These are phyloP conservation scores for Iphiclides podalirius DNA, from an alignment of 2,888 invertebrate species.

Conservation along the genomic window DNA sequence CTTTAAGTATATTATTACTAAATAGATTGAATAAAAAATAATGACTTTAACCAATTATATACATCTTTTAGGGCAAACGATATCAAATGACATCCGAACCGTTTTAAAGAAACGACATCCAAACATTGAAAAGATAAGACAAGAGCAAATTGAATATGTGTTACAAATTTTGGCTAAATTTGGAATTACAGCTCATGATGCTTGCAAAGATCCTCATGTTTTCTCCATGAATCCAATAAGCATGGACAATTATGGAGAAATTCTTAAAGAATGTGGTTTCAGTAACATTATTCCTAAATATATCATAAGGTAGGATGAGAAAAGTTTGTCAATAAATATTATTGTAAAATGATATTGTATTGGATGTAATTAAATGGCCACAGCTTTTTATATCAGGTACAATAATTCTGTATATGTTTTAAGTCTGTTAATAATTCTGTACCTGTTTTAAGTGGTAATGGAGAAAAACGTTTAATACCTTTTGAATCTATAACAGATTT, in stretches of 20 bases:
- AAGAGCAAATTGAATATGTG: slow-evolving; percentile 50
- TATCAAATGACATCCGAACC: slow-evolving; percentile 39
- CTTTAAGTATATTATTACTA: no score
- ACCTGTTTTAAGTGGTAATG: no score
- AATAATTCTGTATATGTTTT: no score
- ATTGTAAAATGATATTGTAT: no score
- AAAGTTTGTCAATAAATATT: background rate
- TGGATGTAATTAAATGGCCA: no score
- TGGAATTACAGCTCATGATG: slow-evolving; percentile 70
- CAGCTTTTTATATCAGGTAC: no score
- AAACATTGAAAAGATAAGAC: slow-evolving; percentile 48
- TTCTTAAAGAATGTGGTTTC: slow-evolving; percentile 82
- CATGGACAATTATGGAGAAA: slow-evolving; percentile 81
- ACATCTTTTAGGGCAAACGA: slow-evolving; percentile 48
- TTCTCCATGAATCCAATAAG: slow-evolving; percentile 78
- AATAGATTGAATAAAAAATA: no score
- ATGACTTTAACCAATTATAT: no score
- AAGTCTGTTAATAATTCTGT: no score
- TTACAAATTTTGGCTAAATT: slow-evolving; percentile 60
- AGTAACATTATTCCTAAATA: slow-evolving; percentile 58
- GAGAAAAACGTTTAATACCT: no score
- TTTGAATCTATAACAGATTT: no score
- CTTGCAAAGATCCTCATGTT: slow-evolving; percentile 76
- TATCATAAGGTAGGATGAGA: slow-evolving; percentile 54
- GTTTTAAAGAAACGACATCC: slow-evolving; percentile 56